phyloP scores from a whole-genome alignment of 2,797 vertebrate species.

The Anabacerthia variegaticeps region DNA sequence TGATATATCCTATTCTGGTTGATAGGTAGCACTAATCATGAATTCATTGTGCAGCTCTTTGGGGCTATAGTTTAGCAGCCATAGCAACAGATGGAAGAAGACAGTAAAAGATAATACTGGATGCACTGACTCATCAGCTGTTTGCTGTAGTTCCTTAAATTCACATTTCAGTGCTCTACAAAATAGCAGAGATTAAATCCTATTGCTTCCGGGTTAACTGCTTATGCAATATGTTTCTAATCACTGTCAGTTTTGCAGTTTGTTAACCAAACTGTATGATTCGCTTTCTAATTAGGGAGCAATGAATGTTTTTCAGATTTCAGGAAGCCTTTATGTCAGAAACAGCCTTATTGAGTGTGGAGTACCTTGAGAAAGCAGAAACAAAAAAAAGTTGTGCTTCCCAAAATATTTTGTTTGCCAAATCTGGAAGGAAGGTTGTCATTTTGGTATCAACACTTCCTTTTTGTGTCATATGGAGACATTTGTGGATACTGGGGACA shows the following conservation, averaged over 20 bases:
- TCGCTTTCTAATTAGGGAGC: not conserved
- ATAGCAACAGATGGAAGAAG: not conserved
- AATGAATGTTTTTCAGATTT: not conserved
- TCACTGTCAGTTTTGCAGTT: not conserved
- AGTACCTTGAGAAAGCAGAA: not conserved
- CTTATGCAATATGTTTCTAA: not conserved
- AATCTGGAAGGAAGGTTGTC: not conserved
- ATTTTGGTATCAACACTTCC: not conserved
- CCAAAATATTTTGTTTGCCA: not conserved
- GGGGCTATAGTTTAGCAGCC: not conserved
- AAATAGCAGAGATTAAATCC: not conserved
- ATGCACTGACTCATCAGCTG: not conserved
- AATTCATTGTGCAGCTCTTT: not conserved
- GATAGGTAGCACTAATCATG: not conserved
- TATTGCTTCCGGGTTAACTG: not conserved
- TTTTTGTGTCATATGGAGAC: not conserved
- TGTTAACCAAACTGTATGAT: not conserved
- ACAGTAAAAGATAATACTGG: not conserved
- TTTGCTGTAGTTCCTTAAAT: not conserved
- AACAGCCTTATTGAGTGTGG: not conserved
- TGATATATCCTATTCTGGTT: not conserved
- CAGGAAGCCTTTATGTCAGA: not conserved
- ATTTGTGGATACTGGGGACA: not conserved
- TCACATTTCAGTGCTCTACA: not conserved
- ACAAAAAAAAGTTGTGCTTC: not conserved